phyloP scores from a whole-genome alignment of 2,113 vertebrate species.

The Sigmodon hispidus region DNA sequence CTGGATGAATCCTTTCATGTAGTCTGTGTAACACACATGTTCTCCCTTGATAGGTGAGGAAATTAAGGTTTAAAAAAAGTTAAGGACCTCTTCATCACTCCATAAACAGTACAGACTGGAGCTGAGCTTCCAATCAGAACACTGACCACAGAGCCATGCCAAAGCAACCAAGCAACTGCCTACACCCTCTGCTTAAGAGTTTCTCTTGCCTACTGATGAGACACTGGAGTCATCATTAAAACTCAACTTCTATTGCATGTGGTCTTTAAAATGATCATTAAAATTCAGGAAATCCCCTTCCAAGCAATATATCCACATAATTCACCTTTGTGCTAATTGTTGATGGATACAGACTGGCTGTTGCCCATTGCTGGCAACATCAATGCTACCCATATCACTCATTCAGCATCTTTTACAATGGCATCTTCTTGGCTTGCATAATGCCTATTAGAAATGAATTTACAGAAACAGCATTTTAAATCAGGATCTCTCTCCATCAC shows the following conservation, averaged over 20 bases:
- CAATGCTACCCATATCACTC: not conserved
- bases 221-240: not conserved
- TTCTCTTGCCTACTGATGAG: not conserved
- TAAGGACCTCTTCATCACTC: not conserved
- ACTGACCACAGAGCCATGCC: not conserved
- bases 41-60: not conserved
- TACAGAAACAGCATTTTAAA: slow-evolving; percentile 46
- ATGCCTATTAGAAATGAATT: slow-evolving; percentile 33
- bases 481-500: not conserved
- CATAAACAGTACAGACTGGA: not conserved
- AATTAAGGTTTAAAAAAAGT: not conserved
- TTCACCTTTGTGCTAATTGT: not conserved
- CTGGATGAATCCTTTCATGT: not conserved
- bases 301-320: slow-evolving; percentile 42
- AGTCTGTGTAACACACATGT: not conserved
- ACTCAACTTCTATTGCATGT: not conserved
- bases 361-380: not conserved
- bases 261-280: slow-evolving; percentile 47
- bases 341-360: not conserved
- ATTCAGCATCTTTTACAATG: slow-evolving; percentile 27
- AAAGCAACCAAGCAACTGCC: not conserved
- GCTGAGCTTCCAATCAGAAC: not conserved
- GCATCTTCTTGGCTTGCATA: slow-evolving; percentile 40
- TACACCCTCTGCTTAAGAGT: not conserved
- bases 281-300: slow-evolving; percentile 57